Evolutionary conservation across 2,888 invertebrate genomes (phyloP).

Genomic region (Scotopteryx bipunctaria): DNA sequence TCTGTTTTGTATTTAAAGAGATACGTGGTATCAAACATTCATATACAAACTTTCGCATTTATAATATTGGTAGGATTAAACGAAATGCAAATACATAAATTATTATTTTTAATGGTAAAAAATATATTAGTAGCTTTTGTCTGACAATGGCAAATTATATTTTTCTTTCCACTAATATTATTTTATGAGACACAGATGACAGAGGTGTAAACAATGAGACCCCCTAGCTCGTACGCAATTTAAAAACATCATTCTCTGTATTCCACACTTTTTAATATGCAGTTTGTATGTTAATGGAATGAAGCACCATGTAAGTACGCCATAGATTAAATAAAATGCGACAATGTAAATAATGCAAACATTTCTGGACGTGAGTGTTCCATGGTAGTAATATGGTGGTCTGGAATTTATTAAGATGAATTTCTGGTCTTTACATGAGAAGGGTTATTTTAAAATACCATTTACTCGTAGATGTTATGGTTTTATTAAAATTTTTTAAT

Average conservation of each 20-base stretch:
- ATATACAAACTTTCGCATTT: too few species aligned
- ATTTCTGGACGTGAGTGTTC: slow-evolving; percentile 10
- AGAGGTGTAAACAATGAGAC: slow-evolving; percentile 19
- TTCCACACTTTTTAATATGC: slow-evolving; percentile 29
- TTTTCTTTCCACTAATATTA: neutral
- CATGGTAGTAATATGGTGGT: slow-evolving; percentile 1
- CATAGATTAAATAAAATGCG: slow-evolving; percentile 13
- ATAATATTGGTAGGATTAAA: too few species aligned
- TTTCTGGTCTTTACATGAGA: slow-evolving; percentile 7
- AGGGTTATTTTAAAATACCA: slow-evolving; percentile 1
- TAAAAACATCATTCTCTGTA: slow-evolving; percentile 18
- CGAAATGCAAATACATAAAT: too few species aligned
- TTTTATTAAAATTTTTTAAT: neutral
- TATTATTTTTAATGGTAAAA: too few species aligned
- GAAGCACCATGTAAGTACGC: slow-evolving; percentile 37
- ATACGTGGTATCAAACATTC: too few species aligned
- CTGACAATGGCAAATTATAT: neutral
- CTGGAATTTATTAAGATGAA: slow-evolving; percentile 8
- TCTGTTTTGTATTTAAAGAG: too few species aligned
- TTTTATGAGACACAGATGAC: slow-evolving; percentile 12
- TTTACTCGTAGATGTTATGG: too few species aligned
- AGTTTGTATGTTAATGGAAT: slow-evolving; percentile 47
- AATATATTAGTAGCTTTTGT: too few species aligned
- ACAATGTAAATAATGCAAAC: slow-evolving; percentile 18
- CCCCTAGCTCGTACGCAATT: slow-evolving; percentile 8